Base-by-base conservation (phyloP, 2,888 invertebrate species). In the Nezara viridula region DNA sequence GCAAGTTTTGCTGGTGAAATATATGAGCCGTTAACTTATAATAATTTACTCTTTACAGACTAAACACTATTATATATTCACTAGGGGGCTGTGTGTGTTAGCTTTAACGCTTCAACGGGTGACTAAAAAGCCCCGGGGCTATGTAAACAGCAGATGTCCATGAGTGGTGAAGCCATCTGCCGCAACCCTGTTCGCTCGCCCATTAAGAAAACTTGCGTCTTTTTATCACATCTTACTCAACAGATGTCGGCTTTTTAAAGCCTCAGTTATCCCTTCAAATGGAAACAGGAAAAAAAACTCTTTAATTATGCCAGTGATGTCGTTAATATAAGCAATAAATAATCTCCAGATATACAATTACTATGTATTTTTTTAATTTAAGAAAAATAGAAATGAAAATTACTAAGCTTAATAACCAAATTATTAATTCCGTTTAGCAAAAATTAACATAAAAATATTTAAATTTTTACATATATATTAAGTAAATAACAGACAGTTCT, bases 111-210 rank as follows among this genome's bases (percentile, higher is more conserved):
- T 44, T 81, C 12, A n/a, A 5, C 81, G 81, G 44, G 81, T 81
- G 81, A n/a, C 81, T 81, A 47, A 81, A 81, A 47, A n/a, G 81
- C n/a, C 44, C 81, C 44, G 81, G 6, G 14, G 81, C 24, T 16
- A n/a, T 44, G 81, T 81, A 81, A 81, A 81, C 81, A 81, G 81
- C 81, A 81, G 81, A 81, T 81, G 81, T 40, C 81, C 81, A 24
- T 10, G 44, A 81, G 44, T 44, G 3, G 24, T 47, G n/a, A 81
- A n/a, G 44, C 44, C 81, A 40, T 81, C 81, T 40, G 81, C 44
- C 81, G 10, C 4, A 12, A 0, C 10, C n/a, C 44, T 10, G 3
- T 44, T 81, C 44, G 44, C 10, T 40, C 4, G 5, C 44, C 44
- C n/a, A 81, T 73, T 73, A 73, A 21, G 37, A 37, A 16, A 73